These are phyloP conservation scores for Epinotia nisella DNA, from an alignment of 2,888 invertebrate genomes.

Conservation along the genomic window DNA sequence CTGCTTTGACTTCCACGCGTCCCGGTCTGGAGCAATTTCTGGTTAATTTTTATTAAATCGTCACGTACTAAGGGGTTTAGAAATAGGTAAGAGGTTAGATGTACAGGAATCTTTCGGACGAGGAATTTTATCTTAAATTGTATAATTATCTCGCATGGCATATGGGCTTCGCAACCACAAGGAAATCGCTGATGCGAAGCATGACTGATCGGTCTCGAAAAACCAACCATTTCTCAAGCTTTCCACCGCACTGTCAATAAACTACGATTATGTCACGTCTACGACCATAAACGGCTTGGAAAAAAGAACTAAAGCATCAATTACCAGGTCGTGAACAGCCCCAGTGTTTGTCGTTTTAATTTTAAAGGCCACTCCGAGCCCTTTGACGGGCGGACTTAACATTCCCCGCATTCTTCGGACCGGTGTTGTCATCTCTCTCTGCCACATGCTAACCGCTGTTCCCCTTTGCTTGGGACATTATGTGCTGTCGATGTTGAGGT, in stretches of 20 bases:
- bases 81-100: background rate
- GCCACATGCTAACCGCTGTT: conserved; percentile 50
- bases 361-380: conserved; percentile 75
- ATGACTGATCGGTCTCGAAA: background rate
- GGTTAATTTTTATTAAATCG: too few relatives aligned
- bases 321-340: conserved; percentile 63
- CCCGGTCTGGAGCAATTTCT: too few relatives aligned
- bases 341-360: conserved; percentile 79
- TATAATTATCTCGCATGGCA: background rate
- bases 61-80: too few relatives aligned
- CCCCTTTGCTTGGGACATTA: conserved; percentile 22
- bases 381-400: conserved; percentile 75
- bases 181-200: background rate
- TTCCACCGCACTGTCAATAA: conserved; percentile 15
- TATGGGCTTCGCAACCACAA: background rate
- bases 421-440: conserved; percentile 55
- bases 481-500: conserved; percentile 50
- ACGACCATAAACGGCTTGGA: conserved; percentile 43
- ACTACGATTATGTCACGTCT: conserved; percentile 32
- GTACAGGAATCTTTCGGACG: background rate
- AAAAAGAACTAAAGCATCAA: conserved; percentile 64
- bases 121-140: background rate
- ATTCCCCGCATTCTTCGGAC: conserved; percentile 72
- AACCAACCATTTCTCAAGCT: conserved; percentile 2
- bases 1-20: too few relatives aligned